These are phyloP conservation scores for Astropecten irregularis DNA, from an alignment of 53 echinoderm and acorn worm genomes.

Conservation along the genomic window DNA sequence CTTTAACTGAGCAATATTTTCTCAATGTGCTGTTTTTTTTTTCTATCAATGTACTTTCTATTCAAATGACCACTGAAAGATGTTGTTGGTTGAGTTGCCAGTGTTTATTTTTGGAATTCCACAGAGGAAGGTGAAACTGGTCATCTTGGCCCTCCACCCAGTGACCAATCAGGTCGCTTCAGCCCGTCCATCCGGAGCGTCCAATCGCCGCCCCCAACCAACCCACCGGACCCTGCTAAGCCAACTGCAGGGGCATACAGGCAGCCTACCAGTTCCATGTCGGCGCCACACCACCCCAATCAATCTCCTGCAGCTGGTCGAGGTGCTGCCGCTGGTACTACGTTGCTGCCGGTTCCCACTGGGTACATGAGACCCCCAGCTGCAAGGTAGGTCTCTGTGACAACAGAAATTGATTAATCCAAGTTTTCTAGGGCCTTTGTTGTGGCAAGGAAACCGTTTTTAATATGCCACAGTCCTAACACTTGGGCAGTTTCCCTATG, in stretches of 20 bases:
- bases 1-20: no score
- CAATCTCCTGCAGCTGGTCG: neutral
- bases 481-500: no score
- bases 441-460: no score
- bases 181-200: conserved; percentile 30
- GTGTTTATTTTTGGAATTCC: no score
- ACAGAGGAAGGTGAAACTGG: neutral
- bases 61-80: no score
- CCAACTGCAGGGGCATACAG: neutral
- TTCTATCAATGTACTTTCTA: no score
- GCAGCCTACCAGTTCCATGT: neutral
- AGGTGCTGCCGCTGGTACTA: neutral
- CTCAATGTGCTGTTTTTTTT: no score
- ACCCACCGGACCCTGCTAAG: neutral
- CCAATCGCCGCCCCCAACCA: neutral
- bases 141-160: neutral
- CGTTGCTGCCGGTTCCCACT: conserved; percentile 25
- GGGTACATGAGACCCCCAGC: conserved; percentile 28
- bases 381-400: neutral
- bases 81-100: no score
- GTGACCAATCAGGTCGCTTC: conserved; percentile 24
- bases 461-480: no score
- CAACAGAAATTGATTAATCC: no score
- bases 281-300: neutral
- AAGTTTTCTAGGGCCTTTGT: no score